Conservation (phyloP, 1,140 invertebrate species). For the Rhizoglyphus robini region DNA sequence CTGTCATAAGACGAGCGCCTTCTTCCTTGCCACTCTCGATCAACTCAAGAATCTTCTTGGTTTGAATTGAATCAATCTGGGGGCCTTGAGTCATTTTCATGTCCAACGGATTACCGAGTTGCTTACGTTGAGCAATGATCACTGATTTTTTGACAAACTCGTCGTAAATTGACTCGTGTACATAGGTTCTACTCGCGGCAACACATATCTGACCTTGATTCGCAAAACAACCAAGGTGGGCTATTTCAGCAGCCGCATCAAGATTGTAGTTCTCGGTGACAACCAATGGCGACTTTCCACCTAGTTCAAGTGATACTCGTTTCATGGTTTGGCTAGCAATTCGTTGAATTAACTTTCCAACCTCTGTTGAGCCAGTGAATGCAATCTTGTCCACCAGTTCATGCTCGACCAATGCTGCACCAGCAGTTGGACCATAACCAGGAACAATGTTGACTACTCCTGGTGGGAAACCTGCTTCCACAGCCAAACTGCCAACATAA, state of each 20-base stretch:
- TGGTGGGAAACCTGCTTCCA: conserved; percentile 28
- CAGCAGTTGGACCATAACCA: conserved; percentile 24
- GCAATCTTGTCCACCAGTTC: conserved; percentile 49
- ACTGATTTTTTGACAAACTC: conserved; percentile 61
- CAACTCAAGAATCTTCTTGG: conserved; percentile 55
- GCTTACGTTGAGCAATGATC: conserved; percentile 51
- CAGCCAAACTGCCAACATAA: conserved; percentile 32
- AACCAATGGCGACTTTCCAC: conserved; percentile 46
- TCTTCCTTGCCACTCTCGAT: conserved; percentile 62
- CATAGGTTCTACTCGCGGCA: conserved; percentile 73
- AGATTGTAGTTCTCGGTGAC: conserved; percentile 70
- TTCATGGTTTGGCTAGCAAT: conserved; percentile 64
- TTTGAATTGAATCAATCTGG: conserved; percentile 62
- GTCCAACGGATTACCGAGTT: conserved; percentile 66
- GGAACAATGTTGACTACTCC: conserved; percentile 38
- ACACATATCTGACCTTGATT: conserved; percentile 79
- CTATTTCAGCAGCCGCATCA: conserved; percentile 58
- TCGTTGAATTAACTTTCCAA: conserved; percentile 78
- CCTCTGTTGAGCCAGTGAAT: too few relatives aligned
- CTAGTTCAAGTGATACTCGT: conserved; percentile 67
- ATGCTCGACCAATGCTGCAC: conserved; percentile 18
- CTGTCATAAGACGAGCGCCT: too few relatives aligned
- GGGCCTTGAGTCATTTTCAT: conserved; percentile 56
- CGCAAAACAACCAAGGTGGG: conserved; percentile 60
- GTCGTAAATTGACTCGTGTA: conserved; percentile 68